phyloP scores from a whole-genome alignment of 2,797 vertebrate species.

The Gymnoscopelus braueri region DNA sequence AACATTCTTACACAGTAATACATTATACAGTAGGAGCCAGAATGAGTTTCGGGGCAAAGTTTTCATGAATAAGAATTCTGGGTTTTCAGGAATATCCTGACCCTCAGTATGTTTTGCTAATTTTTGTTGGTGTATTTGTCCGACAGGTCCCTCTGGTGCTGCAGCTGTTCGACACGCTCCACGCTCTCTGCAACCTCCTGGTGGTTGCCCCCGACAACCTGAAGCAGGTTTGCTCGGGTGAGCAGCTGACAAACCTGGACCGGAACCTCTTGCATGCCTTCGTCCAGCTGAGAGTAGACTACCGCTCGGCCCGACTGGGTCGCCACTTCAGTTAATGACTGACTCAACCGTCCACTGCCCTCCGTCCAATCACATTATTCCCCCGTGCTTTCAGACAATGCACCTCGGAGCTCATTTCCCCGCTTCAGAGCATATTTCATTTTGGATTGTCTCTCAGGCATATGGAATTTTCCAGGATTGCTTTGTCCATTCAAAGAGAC shows the following conservation, averaged over 20 bases:
- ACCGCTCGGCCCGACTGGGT: conserved; percentile 93
- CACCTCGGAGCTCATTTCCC: conserved; percentile 55
- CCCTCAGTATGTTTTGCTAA: no score
- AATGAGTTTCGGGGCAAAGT: no score
- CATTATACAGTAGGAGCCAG: no score
- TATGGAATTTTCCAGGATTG: conserved; percentile 47
- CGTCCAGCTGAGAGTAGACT: conserved; percentile 97
- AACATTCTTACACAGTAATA: no score
- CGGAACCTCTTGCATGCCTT: conserved; percentile 98
- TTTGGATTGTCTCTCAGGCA: conserved; percentile 6
- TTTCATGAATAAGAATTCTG: no score
- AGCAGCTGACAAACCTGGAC: conserved; percentile 98
- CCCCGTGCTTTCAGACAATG: conserved; percentile 55
- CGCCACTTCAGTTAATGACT: conserved; percentile 96
- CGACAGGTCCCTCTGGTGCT: conserved; percentile 93
- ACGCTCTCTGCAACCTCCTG: conserved; percentile 98
- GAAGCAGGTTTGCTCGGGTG: conserved; percentile 98
- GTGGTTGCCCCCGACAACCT: conserved; percentile 99
- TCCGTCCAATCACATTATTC: conserved; percentile 65
- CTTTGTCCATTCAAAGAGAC: conserved; percentile 46
- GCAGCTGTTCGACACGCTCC: conserved; percentile 98
- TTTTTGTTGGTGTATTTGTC: no score
- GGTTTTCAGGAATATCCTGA: no score
- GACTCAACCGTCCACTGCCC: conserved; percentile 38
- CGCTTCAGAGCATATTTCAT: conserved; percentile 40